Conservation (phyloP, 30 jellyfish, hydroid and myxozoan genomes). For the Cassiopea xamachana region DNA sequence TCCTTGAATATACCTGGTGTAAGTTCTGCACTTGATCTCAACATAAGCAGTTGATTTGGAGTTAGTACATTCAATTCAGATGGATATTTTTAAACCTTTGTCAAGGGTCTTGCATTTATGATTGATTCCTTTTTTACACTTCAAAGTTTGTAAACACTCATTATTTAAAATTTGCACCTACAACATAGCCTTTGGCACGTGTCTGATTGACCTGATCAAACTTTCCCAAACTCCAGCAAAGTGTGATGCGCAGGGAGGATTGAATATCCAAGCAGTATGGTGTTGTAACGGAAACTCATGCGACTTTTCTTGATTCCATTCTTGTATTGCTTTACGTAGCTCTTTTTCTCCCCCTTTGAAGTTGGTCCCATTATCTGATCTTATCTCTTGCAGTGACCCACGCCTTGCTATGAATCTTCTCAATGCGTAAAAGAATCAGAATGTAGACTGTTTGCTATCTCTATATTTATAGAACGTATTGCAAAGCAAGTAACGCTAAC, state of each 20-base stretch:
- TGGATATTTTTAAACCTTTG: constrained; percentile 37
- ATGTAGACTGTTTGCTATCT: constrained; percentile 5
- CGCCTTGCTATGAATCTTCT: constrained; percentile 40
- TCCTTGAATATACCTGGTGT: constrained; percentile 40
- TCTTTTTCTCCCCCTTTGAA: constrained; percentile 50
- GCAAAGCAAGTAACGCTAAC: constrained; percentile 25
- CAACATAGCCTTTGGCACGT: constrained; percentile 12
- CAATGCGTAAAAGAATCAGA: constrained; percentile 10
- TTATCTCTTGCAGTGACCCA: constrained; percentile 29
- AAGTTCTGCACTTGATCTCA: background rate
- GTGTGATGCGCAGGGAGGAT: constrained; percentile 59
- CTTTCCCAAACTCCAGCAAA: constrained; percentile 73
- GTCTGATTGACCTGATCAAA: constrained; percentile 29
- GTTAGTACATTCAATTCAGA: constrained; percentile 37
- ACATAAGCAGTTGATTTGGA: constrained; percentile 39
- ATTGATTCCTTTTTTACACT: constrained; percentile 54
- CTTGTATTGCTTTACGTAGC: constrained; percentile 19
- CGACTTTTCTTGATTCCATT: constrained; percentile 31
- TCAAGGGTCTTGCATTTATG: constrained; percentile 4
- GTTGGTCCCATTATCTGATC: constrained; percentile 49
- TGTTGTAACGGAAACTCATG: background rate
- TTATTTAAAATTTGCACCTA: constrained; percentile 34
- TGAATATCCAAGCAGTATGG: constrained; percentile 37
- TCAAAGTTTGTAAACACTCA: constrained; percentile 36
- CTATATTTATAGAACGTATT: constrained; percentile 17